Conservation (phyloP, 2,113 vertebrate genomes). For the Spheniscus mendiculus region DNA sequence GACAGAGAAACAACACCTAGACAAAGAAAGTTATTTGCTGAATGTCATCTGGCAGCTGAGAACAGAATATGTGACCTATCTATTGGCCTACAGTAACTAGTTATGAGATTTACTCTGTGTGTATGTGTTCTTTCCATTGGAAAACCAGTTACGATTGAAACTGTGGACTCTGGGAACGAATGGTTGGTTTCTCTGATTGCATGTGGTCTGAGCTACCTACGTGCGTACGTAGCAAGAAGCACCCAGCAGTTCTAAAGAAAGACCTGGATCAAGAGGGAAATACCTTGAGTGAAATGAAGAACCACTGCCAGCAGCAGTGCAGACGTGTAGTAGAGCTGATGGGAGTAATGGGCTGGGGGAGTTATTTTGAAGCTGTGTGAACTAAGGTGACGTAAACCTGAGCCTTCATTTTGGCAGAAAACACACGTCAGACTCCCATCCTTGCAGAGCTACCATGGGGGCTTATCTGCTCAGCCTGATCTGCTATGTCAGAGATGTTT, state of each 20-base stretch:
- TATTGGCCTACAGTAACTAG: neutral
- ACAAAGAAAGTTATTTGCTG: neutral
- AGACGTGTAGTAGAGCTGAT: too few relatives aligned
- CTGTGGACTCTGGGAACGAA: neutral
- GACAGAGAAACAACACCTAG: neutral
- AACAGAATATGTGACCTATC: neutral
- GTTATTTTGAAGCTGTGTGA: too few relatives aligned
- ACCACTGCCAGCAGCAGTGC: too few relatives aligned
- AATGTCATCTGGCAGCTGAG: neutral
- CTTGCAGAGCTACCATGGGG: too few relatives aligned
- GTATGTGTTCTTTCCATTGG: neutral
- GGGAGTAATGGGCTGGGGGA: too few relatives aligned
- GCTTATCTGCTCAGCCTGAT: too few relatives aligned
- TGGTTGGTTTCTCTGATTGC: neutral
- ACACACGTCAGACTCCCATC: too few relatives aligned
- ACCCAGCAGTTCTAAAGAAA: neutral
- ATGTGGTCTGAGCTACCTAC: neutral
- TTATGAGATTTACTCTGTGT: neutral
- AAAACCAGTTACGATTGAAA: neutral
- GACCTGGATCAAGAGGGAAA: too few relatives aligned
- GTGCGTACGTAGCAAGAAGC: neutral
- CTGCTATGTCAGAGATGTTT: too few relatives aligned
- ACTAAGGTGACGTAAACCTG: too few relatives aligned
- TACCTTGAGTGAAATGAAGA: neutral
- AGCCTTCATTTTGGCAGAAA: too few relatives aligned